Evolutionary conservation across 2,113 vertebrate species (phyloP).

Genomic region (Sialia sialis): DNA sequence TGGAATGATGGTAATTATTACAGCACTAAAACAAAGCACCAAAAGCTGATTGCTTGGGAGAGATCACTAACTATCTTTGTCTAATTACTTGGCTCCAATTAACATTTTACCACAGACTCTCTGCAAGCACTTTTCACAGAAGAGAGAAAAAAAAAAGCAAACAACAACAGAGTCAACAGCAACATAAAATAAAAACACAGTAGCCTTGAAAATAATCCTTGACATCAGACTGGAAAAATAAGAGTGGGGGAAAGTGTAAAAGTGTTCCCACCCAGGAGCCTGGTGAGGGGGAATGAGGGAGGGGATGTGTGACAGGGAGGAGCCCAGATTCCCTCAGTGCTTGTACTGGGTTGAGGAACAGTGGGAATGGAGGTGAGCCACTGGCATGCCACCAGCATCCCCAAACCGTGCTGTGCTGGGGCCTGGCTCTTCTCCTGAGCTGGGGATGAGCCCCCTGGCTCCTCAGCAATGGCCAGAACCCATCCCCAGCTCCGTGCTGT

Average conservation of each 20-base stretch:
- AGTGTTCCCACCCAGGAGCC: background rate
- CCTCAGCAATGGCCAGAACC: fast-evolving
- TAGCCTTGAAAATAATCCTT: background rate
- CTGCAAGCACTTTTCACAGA: slow-evolving; percentile 13
- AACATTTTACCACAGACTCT: slow-evolving; percentile 37
- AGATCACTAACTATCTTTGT: slow-evolving; percentile 59
- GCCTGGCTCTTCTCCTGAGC: background rate
- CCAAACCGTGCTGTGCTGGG: background rate
- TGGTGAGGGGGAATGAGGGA: background rate
- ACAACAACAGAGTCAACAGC: background rate
- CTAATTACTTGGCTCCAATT: slow-evolving; percentile 67
- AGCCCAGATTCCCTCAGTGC: background rate
- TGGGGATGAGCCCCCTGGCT: fast-evolving
- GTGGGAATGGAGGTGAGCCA: background rate
- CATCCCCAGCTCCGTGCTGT: fast-evolving
- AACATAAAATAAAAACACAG: background rate
- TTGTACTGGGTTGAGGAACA: fast-evolving
- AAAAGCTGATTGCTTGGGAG: slow-evolving; percentile 46
- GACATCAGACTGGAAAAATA: background rate
- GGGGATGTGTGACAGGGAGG: background rate
- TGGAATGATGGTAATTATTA: slow-evolving; percentile 18
- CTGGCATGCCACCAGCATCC: background rate
- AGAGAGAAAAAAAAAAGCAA: background rate
- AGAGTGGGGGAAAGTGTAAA: fast-evolving
- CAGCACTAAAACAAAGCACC: slow-evolving; percentile 45